Evolutionary conservation across 2,113 vertebrate genomes (phyloP).

Genomic region (Mixornis gularis): DNA sequence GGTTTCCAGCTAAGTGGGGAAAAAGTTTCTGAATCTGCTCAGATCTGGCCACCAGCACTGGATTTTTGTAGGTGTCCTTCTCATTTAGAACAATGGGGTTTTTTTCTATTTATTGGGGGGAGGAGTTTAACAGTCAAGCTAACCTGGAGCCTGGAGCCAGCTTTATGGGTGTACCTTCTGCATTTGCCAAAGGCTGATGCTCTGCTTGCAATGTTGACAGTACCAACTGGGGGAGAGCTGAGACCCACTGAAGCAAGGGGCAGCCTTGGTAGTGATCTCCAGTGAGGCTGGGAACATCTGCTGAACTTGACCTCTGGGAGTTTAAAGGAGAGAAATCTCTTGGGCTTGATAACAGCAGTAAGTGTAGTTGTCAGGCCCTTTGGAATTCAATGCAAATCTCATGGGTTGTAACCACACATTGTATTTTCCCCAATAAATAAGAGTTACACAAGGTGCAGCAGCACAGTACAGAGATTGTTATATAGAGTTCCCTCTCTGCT

Average conservation of each 20-base stretch:
- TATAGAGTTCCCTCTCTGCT: not conserved
- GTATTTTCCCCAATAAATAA: not conserved
- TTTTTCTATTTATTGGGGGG: not conserved
- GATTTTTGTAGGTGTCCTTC: not conserved
- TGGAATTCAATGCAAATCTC: not conserved
- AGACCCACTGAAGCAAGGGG: not conserved
- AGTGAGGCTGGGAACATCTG: not conserved
- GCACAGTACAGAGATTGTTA: not conserved
- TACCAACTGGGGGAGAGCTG: not conserved
- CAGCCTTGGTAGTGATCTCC: not conserved
- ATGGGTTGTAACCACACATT: not conserved
- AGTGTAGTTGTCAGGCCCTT: not conserved
- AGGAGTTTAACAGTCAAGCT: not conserved
- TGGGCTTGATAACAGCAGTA: accelerated
- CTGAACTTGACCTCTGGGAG: not conserved
- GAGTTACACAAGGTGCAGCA: not conserved
- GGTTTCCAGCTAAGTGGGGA: not conserved
- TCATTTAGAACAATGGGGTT: not conserved
- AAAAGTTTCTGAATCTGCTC: not conserved
- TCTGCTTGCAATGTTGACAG: not conserved
- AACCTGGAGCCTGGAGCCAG: not conserved
- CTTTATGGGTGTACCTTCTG: not conserved
- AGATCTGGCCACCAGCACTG: accelerated
- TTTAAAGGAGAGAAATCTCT: not conserved
- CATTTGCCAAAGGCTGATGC: not conserved